Evolutionary conservation across 1,140 invertebrate genomes (phyloP).

Genomic region (Monochamus saltuarius): DNA sequence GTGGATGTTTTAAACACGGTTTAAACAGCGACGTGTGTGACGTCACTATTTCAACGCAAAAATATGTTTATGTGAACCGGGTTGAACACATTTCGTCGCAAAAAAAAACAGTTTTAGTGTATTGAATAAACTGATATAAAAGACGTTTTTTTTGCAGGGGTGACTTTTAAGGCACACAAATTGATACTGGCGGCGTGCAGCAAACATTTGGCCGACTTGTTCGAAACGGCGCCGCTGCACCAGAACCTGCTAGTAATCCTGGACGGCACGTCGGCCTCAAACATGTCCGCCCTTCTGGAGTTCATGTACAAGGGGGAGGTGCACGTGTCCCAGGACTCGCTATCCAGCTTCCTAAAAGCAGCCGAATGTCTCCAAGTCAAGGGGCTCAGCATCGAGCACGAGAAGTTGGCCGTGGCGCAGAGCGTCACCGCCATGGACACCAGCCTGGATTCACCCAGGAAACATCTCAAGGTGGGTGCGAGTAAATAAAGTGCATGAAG

Average conservation of each 20-base stretch:
- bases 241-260: conserved; percentile 83
- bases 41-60: no score
- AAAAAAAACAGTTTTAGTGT: no score
- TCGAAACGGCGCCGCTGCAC: conserved; percentile 81
- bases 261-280: conserved; percentile 82
- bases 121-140: no score
- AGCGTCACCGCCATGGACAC: conserved; percentile 53
- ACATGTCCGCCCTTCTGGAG: conserved; percentile 86
- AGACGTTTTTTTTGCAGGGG: conserved; percentile 63
- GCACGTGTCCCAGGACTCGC: conserved; percentile 84
- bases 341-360: conserved; percentile 86
- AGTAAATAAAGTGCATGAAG: background rate
- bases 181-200: conserved; percentile 90
- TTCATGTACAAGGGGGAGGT: conserved; percentile 94
- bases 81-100: no score
- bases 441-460: conserved; percentile 36
- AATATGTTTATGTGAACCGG: no score
- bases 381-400: conserved; percentile 75
- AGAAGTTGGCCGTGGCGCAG: conserved; percentile 69
- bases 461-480: conserved; percentile 28
- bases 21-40: no score
- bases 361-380: conserved; percentile 86
- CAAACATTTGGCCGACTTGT: conserved; percentile 90
- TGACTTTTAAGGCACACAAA: conserved; percentile 84
- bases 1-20: no score